These are phyloP conservation scores for Drosophila leontia DNA, from an alignment of 1,140 invertebrate species.

Conservation along the genomic window DNA sequence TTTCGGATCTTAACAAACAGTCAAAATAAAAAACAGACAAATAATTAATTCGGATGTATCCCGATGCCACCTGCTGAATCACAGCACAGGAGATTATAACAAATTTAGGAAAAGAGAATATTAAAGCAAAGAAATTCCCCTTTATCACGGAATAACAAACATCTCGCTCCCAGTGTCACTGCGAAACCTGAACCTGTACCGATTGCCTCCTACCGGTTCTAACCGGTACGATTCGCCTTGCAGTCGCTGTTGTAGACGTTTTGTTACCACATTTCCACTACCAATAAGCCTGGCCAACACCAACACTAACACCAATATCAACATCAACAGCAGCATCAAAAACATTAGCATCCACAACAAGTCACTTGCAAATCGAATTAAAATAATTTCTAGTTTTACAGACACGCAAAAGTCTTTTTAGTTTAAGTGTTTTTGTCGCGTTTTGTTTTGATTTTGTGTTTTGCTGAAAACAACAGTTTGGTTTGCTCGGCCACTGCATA, in stretches of 20 bases:
- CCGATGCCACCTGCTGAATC: conserved; percentile 27
- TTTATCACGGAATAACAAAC: conserved; percentile 12
- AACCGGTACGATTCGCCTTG: conserved; percentile 64
- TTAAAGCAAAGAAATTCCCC: conserved; percentile 14
- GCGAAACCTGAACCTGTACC: conserved; percentile 52
- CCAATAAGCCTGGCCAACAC: conserved; percentile 15
- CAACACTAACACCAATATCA: too few relatives aligned
- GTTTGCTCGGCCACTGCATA: conserved; percentile 25
- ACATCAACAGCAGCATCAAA: conserved; percentile 6
- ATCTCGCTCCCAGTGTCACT: conserved; percentile 9
- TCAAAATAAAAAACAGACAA: conserved; percentile 31
- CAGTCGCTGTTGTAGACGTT: conserved; percentile 29
- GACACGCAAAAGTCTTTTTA: conserved; percentile 14
- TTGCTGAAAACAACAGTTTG: conserved; percentile 11
- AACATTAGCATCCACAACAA: conserved; percentile 22
- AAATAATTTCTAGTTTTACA: conserved; percentile 57
- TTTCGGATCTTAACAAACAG: conserved; percentile 20
- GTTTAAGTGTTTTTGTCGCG: conserved; percentile 28
- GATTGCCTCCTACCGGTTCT: conserved; percentile 62
- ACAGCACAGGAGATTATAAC: conserved; percentile 3
- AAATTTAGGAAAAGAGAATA: conserved; percentile 4
- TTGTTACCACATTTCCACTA: conserved; percentile 42
- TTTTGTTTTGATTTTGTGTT: conserved; percentile 53
- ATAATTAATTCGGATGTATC: conserved; percentile 28
- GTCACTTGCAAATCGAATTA: conserved; percentile 57